A percentile compares a stretch with the other conserved stretches of the same genome.
phyloP scores from a whole-genome alignment of 2,888 invertebrate genomes.

The Dyspetes luteomarginatus region DNA sequence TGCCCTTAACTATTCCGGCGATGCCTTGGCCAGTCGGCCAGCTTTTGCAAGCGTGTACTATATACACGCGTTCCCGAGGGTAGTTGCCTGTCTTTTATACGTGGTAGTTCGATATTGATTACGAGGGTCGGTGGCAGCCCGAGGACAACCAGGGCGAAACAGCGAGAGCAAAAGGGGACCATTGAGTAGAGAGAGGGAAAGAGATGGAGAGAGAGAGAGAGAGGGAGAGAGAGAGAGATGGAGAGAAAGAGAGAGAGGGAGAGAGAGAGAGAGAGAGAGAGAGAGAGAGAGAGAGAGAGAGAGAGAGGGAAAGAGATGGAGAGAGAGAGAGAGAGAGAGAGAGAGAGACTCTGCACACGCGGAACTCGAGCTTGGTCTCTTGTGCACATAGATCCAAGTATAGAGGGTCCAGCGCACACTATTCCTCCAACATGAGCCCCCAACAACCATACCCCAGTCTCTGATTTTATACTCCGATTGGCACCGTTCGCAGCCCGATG shows the following conservation, averaged over 20 bases:
- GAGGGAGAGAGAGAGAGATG: no score
- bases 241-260: no score
- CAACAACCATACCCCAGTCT: conserved; percentile 68
- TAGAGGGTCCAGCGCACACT: conserved; percentile 47
- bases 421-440: conserved; percentile 48
- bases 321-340: no score
- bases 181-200: no score
- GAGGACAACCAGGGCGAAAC: conserved; percentile 58
- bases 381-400: conserved; percentile 44
- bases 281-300: no score
- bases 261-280: no score
- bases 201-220: no score
- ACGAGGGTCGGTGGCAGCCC: conserved; percentile 70
- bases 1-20: conserved; percentile 30
- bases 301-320: no score
- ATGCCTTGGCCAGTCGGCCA: conserved; percentile 8
- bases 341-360: conserved; percentile 44
- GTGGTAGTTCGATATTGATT: conserved; percentile 79
- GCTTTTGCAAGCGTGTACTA: conserved; percentile 41
- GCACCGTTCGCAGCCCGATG: conserved; percentile 78
- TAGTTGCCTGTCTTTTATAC: conserved; percentile 70
- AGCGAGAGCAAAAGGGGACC: conserved; percentile 55
- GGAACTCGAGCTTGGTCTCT: conserved; percentile 10
- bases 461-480: conserved; percentile 80
- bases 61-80: conserved; percentile 63